A percentile compares a stretch with the other conserved stretches of the same genome.
phyloP scores from a whole-genome alignment of 2,888 invertebrate species.

The Cinara cedri region DNA sequence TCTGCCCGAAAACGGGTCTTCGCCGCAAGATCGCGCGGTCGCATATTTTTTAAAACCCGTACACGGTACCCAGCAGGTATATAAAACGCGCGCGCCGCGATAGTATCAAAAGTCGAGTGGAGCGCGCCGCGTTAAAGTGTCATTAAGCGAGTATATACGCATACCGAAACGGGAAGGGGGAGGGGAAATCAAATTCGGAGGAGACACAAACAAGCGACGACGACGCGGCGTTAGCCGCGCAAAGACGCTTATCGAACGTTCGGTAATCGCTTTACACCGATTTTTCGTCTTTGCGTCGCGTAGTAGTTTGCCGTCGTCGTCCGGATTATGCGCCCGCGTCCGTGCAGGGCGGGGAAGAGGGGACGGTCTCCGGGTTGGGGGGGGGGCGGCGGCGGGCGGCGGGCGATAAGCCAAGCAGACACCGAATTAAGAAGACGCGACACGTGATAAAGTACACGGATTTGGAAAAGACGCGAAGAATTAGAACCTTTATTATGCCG shows the following conservation, averaged over 20 bases:
- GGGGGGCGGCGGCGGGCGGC: background rate
- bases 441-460: conserved; percentile 57
- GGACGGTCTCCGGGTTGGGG: too few species aligned
- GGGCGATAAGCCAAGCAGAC: conserved; percentile 56
- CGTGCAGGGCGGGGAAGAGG: too few species aligned
- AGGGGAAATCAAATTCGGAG: background rate
- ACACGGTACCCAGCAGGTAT: too few species aligned
- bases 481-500: conserved; percentile 56
- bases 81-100: background rate
- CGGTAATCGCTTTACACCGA: conserved; percentile 51
- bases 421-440: conserved; percentile 55
- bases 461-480: conserved; percentile 53
- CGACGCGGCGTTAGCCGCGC: conserved; percentile 21
- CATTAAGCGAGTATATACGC: background rate
- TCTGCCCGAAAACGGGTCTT: too few species aligned
- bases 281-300: conserved; percentile 30
- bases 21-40: too few species aligned
- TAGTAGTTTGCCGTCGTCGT: background rate
- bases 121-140: conserved; percentile 1
- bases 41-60: too few species aligned
- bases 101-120: background rate
- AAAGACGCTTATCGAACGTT: conserved; percentile 40
- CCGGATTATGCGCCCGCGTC: conserved; percentile 12
- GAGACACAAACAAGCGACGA: too few species aligned
- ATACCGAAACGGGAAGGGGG: background rate